Base-by-base conservation (phyloP, 2,888 invertebrate species). In the Flabesymbios commensalis region DNA sequence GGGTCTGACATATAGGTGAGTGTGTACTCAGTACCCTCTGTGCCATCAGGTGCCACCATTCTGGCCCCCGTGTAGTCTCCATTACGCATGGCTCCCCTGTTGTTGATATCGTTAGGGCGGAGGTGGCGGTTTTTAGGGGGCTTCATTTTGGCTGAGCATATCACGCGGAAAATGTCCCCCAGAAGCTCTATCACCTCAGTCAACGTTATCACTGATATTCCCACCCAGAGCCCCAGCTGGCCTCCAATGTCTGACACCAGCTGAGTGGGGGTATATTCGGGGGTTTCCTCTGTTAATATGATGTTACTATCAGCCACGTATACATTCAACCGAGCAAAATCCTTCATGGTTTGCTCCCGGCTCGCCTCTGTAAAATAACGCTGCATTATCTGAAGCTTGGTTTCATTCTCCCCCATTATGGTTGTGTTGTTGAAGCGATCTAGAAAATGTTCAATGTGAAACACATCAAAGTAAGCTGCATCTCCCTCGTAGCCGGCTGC, bases 271-370 rank as follows among this genome's bases (percentile, higher is more conserved):
- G 49, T 51, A 33, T 69, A 69, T 45, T 69, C 69, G 10, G 60
- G 62, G 14, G 58, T 41, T 52, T 69, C 69, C 43, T 61, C 47
- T 2, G 69, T 69, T 14, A 49, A 64, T 42, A 69, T 56, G 42
- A 69, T 68, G 52, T 69, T 69, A 28, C 61, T 59, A 45, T 69
- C 69, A 19, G 69, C 68, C 36, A 69, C 62, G 54, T 69, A 69
- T 3, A 69, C 68, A 48, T 69, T 69, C 29, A 69, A 53, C 29
- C 69, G 31, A 14, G 69, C 65, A 54, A 69, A 69, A 43, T 66
- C 61, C 17, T 59, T 51, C 66, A 69, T 69, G 1, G 63, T 55
- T 22, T 56, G n/a, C 36, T 62, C 67, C 14, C 69, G 56, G n/a
- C 53, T 52, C 14, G 39, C 53, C 26, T 59, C 63, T 14, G 47